These are phyloP conservation scores for Ophonus ardosiacus DNA, from an alignment of 2,888 invertebrate genomes.

Conservation along the genomic window DNA sequence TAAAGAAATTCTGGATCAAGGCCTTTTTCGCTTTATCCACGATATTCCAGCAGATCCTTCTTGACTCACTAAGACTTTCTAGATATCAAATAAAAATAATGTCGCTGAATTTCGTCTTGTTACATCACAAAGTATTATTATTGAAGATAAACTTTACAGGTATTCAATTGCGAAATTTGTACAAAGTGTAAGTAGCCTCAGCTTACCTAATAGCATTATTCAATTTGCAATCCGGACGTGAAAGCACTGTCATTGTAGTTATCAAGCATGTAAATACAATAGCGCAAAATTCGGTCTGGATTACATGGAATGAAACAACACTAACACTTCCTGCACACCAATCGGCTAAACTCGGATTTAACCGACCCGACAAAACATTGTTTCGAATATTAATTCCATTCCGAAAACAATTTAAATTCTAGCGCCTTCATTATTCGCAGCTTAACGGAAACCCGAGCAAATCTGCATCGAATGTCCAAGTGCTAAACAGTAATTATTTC, in stretches of 20 bases:
- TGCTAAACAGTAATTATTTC: constrained; percentile 55
- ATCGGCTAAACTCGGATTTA: constrained; percentile 50
- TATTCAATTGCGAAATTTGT: not conserved
- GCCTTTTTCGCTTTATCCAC: no score
- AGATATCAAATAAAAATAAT: no score
- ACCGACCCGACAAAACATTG: constrained; percentile 57
- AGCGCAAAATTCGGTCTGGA: constrained; percentile 47
- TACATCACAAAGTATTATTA: no score
- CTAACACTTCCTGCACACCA: constrained; percentile 19
- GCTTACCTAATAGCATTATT: not conserved
- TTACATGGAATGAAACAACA: constrained; percentile 55
- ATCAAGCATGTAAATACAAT: constrained; percentile 47
- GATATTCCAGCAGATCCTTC: no score
- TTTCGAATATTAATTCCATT: constrained; percentile 59
- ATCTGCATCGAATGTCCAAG: constrained; percentile 12
- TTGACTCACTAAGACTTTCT: no score
- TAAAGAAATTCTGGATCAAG: no score
- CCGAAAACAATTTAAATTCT: constrained; percentile 60
- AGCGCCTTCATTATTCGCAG: constrained; percentile 60
- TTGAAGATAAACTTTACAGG: not conserved
- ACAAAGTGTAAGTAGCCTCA: not conserved
- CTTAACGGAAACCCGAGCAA: constrained; percentile 53
- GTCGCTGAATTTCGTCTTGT: no score
- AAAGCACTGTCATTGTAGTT: constrained; percentile 39
- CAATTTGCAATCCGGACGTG: constrained; percentile 32